phyloP scores from a whole-genome alignment of 2,888 invertebrate species.

The Lochmaea capreae region DNA sequence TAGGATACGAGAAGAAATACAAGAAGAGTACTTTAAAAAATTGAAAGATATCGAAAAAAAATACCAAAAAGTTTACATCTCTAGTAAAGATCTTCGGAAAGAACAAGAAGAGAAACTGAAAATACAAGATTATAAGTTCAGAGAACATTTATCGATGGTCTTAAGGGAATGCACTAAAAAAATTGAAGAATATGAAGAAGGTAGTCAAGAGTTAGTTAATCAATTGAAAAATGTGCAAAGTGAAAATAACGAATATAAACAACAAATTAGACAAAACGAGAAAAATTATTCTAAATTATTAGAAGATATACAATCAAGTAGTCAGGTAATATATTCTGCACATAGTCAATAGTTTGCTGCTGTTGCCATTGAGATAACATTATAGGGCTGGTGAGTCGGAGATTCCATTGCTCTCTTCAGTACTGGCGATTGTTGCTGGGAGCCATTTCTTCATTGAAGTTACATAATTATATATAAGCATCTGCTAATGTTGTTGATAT shows the following conservation, averaged over 20 bases:
- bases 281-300: constrained; percentile 42
- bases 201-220: constrained; percentile 46
- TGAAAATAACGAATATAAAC: constrained; percentile 46
- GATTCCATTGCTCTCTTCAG: too few relatives aligned
- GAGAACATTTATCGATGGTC: constrained; percentile 52
- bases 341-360: too few relatives aligned
- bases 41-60: constrained; percentile 54
- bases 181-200: constrained; percentile 50
- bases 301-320: constrained; percentile 43
- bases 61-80: constrained; percentile 48
- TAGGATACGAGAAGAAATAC: constrained; percentile 53
- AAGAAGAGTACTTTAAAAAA: constrained; percentile 53
- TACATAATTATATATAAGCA: too few relatives aligned
- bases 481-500: too few relatives aligned
- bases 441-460: too few relatives aligned
- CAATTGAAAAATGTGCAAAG: constrained; percentile 41
- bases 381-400: too few relatives aligned
- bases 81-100: constrained; percentile 45
- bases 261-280: constrained; percentile 36
- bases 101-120: constrained; percentile 52
- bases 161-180: constrained; percentile 53
- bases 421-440: too few relatives aligned
- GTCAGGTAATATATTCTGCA: constrained; percentile 37
- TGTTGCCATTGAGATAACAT: too few relatives aligned
- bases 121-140: constrained; percentile 52